phyloP scores from a whole-genome alignment of 1,140 invertebrate species.

The Penaeus vannamei region DNA sequence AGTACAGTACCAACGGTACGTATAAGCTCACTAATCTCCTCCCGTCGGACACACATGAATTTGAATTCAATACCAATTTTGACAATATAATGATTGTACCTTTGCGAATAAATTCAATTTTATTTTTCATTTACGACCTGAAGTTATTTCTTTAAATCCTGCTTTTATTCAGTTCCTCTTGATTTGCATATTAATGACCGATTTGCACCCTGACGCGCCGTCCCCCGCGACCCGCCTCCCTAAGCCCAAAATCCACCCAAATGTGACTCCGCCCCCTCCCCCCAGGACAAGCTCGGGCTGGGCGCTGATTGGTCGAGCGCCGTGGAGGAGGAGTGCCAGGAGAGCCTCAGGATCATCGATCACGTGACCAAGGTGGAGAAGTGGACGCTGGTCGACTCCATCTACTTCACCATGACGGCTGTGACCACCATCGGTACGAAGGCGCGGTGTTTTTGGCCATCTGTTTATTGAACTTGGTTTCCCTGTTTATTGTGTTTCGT shows the following conservation, averaged over 20 bases:
- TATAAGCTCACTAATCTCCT: too few relatives aligned
- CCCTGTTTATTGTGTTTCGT: neutral
- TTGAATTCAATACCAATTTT: too few relatives aligned
- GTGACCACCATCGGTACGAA: slow-evolving; percentile 50
- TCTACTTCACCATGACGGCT: slow-evolving; percentile 54
- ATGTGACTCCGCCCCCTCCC: neutral
- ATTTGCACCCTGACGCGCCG: neutral
- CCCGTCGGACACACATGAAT: too few relatives aligned
- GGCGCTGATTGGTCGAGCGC: neutral
- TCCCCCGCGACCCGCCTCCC: neutral
- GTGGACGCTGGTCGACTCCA: slow-evolving; percentile 42
- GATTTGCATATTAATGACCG: neutral
- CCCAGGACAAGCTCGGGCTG: neutral
- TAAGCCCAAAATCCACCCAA: neutral
- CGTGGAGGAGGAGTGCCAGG: slow-evolving; percentile 20
- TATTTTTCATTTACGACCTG: too few relatives aligned
- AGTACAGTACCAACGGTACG: too few relatives aligned
- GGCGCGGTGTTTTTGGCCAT: neutral
- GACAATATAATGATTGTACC: too few relatives aligned
- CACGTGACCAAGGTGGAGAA: slow-evolving; percentile 34
- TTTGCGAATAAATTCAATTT: too few relatives aligned
- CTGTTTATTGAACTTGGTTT: too few relatives aligned
- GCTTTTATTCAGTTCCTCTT: neutral
- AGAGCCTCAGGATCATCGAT: slow-evolving; percentile 18
- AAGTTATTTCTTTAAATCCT: too few relatives aligned